Evolutionary conservation across 2,888 invertebrate species (phyloP).

Genomic region (Invenusta paracnida): DNA sequence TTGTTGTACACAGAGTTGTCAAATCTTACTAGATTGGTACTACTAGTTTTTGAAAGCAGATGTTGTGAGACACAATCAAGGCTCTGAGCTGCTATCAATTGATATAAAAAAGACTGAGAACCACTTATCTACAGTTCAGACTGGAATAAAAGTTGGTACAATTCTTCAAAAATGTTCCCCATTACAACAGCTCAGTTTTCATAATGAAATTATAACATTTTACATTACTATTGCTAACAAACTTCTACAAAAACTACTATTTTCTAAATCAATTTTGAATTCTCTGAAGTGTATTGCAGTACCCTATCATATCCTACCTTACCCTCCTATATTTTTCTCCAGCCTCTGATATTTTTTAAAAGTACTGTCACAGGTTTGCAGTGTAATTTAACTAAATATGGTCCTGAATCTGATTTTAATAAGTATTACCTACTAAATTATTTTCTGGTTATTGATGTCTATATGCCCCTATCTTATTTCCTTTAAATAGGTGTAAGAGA

Average conservation of each 20-base stretch:
- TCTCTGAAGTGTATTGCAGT: neutral
- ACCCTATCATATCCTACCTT: no score
- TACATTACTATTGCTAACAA: neutral
- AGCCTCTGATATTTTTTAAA: no score
- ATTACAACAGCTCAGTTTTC: neutral
- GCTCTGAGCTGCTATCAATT: slow-evolving; percentile 10
- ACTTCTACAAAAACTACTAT: neutral
- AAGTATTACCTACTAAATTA: no score
- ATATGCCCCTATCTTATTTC: no score
- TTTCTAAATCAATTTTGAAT: neutral
- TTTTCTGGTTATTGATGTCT: no score
- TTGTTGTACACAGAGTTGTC: slow-evolving; percentile 8
- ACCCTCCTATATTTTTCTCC: no score
- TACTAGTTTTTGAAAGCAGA: neutral
- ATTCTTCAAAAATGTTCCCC: neutral
- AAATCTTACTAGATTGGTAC: neutral
- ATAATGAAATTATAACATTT: neutral
- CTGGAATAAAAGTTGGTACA: neutral
- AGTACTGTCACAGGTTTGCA: no score
- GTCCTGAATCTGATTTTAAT: no score
- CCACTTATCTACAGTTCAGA: neutral
- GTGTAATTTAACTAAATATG: no score
- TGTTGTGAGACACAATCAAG: neutral
- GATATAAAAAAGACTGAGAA: neutral
- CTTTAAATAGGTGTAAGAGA: no score